Percentiles rank a stretch among this genome's conserved stretches.
phyloP scores from a whole-genome alignment of 2,797 vertebrate genomes.

The Microtus obscurus region DNA sequence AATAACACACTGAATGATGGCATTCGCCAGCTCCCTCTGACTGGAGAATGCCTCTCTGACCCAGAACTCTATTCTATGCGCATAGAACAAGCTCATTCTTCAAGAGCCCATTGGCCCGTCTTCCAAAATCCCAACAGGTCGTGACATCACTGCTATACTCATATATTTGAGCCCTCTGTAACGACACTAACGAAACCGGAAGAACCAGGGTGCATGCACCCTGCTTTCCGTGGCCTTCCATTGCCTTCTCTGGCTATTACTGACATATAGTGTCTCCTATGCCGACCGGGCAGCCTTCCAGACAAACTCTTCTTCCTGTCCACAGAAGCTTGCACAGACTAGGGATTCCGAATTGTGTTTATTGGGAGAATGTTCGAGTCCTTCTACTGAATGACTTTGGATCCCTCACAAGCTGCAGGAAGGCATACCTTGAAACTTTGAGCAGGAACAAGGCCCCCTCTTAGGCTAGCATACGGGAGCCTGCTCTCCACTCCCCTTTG shows the following conservation, averaged over 20 bases:
- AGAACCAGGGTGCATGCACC: neutral
- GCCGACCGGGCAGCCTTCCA: neutral
- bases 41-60: neutral
- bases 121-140: neutral
- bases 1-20: neutral
- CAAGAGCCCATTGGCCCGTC: neutral
- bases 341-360: neutral
- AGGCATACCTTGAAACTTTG: neutral
- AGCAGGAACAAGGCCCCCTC: neutral
- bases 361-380: neutral
- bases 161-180: neutral
- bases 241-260: neutral
- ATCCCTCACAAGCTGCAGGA: neutral
- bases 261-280: neutral
- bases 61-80: neutral
- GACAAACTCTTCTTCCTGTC: neutral
- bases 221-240: neutral
- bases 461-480: neutral
- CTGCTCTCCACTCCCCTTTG: neutral
- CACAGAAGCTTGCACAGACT: neutral
- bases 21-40: neutral
- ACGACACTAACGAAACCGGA: rapidly evolving
- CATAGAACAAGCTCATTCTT: neutral
- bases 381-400: neutral
- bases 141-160: neutral